Percentiles rank a stretch among this genome's conserved stretches.
Conservation (phyloP, 1,140 invertebrate species). For the Platyura marginata region DNA sequence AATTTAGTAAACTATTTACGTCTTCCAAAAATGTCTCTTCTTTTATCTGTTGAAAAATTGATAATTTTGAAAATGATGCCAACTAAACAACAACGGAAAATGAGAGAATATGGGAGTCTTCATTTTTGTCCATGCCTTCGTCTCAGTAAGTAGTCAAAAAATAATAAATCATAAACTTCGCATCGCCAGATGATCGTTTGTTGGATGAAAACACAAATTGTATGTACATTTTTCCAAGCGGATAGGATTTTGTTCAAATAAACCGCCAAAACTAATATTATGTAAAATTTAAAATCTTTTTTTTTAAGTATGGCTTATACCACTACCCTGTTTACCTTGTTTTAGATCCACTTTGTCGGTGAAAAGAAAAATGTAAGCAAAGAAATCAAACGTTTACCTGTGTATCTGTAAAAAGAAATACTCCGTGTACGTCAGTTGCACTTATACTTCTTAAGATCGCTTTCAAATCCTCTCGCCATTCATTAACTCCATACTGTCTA, state of each 20-base stretch:
- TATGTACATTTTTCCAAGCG: no score
- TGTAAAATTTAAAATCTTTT: slow-evolving; percentile 4
- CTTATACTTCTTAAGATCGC: slow-evolving; percentile 61
- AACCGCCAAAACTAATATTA: no score
- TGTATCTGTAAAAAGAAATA: slow-evolving; percentile 80
- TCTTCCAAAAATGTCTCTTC: slow-evolving; percentile 88
- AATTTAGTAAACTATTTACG: slow-evolving; percentile 83
- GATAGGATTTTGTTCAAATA: no score
- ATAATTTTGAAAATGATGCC: no score
- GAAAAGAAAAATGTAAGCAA: background rate
- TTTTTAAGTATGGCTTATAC: background rate
- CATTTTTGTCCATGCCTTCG: no score
- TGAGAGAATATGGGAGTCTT: no score
- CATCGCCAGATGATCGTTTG: no score
- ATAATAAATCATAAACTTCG: no score
- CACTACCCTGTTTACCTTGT: no score
- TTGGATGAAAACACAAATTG: no score
- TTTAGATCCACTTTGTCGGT: slow-evolving; percentile 3
- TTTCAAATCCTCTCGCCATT: slow-evolving; percentile 87
- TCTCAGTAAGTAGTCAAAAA: no score
- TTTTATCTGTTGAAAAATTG: slow-evolving; percentile 75
- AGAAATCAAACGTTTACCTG: slow-evolving; percentile 34
- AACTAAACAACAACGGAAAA: no score
- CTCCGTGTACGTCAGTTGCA: slow-evolving; percentile 66
- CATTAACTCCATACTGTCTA: slow-evolving; percentile 58